phyloP scores from a whole-genome alignment of 2,113 vertebrate genomes.

The Microtus oregoni region DNA sequence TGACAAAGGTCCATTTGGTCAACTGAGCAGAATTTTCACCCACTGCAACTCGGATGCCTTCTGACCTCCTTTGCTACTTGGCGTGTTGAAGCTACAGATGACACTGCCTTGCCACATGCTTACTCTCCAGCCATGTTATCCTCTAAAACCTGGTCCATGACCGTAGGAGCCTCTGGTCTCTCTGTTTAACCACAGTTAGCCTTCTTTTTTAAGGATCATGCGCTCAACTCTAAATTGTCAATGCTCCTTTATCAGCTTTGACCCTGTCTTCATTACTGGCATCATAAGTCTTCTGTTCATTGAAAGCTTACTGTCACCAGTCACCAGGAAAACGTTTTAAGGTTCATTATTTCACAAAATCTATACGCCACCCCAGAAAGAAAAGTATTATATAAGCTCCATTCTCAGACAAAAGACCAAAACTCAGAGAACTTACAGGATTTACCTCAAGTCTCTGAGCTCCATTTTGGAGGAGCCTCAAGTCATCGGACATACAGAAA shows the following conservation, averaged over 20 bases:
- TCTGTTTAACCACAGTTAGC: not conserved
- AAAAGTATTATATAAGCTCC: not conserved
- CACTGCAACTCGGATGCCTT: not conserved
- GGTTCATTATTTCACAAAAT: not conserved
- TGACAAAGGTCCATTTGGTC: not conserved
- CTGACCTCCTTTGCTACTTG: not conserved
- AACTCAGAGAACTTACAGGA: not conserved
- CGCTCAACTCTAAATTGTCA: not conserved
- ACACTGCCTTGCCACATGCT: not conserved
- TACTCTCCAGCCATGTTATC: not conserved
- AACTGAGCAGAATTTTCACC: constrained; percentile 1
- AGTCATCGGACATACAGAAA: not conserved
- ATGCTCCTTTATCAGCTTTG: not conserved
- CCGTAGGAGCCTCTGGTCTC: not conserved
- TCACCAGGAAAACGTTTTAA: not conserved
- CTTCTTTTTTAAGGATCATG: not conserved
- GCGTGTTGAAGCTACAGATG: constrained; percentile 6
- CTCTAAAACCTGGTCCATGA: not conserved
- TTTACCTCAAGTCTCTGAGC: not conserved
- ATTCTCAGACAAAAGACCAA: not conserved
- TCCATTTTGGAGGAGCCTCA: not conserved
- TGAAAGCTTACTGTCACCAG: not conserved
- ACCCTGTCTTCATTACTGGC: not conserved
- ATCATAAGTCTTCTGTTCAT: not conserved
- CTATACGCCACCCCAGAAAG: not conserved